Conservation (phyloP, 2,113 vertebrate species). For the Thunnus thynnus region DNA sequence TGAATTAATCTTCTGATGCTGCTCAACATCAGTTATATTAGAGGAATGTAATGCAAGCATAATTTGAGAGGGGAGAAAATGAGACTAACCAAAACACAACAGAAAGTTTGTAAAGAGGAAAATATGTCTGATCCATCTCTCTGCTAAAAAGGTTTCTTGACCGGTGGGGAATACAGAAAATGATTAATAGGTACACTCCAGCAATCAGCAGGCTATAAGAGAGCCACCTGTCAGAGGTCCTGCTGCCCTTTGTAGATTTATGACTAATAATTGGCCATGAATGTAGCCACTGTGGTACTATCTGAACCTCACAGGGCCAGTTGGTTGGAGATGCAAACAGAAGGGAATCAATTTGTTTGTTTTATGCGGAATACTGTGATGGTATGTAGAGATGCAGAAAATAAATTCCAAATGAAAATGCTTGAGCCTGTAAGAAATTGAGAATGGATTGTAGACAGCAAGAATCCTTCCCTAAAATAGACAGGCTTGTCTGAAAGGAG, state of each 20-base stretch:
- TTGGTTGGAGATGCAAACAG: slow-evolving; percentile 45
- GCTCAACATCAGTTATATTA: slow-evolving; percentile 1
- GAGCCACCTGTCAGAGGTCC: slow-evolving; percentile 71
- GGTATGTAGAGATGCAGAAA: neutral
- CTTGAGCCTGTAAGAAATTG: slow-evolving; percentile 18
- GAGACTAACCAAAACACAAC: slow-evolving; percentile 9
- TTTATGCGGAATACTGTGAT: slow-evolving; percentile 40
- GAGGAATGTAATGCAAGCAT: neutral
- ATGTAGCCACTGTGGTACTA: slow-evolving; percentile 48
- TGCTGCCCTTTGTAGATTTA: slow-evolving; percentile 69
- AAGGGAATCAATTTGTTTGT: slow-evolving; percentile 42
- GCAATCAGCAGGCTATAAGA: slow-evolving; percentile 72
- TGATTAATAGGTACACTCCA: slow-evolving; percentile 74
- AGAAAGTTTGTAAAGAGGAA: slow-evolving; percentile 28
- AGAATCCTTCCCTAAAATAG: slow-evolving; percentile 19
- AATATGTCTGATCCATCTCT: slow-evolving; percentile 49
- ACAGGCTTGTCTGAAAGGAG: neutral
- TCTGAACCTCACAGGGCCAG: slow-evolving; percentile 50
- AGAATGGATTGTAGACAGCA: neutral
- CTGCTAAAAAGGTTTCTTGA: slow-evolving; percentile 37
- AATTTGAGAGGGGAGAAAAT: slow-evolving; percentile 24
- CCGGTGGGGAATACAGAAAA: slow-evolving; percentile 55
- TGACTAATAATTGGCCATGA: slow-evolving; percentile 71
- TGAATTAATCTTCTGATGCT: neutral
- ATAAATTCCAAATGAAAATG: slow-evolving; percentile 38